Evolutionary conservation across 2,113 vertebrate species (phyloP), one percentile per base, ranked within the genome.

Genomic region (Haemorhous mexicanus): DNA sequence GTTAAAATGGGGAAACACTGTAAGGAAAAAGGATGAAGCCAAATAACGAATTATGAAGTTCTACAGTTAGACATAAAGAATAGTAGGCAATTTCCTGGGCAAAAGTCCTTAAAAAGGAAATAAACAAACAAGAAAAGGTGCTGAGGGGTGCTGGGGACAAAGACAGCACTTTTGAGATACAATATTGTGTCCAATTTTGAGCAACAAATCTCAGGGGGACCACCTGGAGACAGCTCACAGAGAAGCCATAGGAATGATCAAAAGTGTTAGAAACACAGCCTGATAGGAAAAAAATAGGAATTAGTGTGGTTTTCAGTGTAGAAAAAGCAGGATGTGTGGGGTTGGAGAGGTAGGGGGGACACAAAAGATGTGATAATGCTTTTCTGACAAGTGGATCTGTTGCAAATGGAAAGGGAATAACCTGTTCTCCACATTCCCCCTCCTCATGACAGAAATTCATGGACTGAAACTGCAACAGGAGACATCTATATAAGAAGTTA

Each of bases 41-140:
- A 76, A 72, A 61, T 52, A 68, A 64, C 10, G 27, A 70, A 77
- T 61, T 17, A 46, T 1, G 9, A 52, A 81, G 23, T 73, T 50
- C 37, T 69, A 33, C 8, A 32, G 18, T 50, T 53, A 17, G 52
- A 63, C 17, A 59, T 49, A 44, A 44, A 44, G 47, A 50, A 50
- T 4, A 63, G 15, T 10, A 77, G 17, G 30, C 9, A 56, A 33
- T 7, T 35, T 80, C 9, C 35, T 18, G 23, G 23, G 28, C 32
- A 86, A 14, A 58, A 75, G 8, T 30, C 21, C 26, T 50, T 10
- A n/a, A 22, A 63, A 58, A 11, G 9, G 19, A 39, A 49, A 22
- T 7, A 18, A 32, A 41, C 4, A 56, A 39, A 21, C 4, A 15
- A 41, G 18, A 3, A 50, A 64, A 32, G 15, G 3, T 4, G 0